Percentiles rank a stretch among this genome's conserved stretches.
These are phyloP conservation scores for Regulus satrapa DNA, from an alignment of 2,113 vertebrate species.

Conservation along the genomic window DNA sequence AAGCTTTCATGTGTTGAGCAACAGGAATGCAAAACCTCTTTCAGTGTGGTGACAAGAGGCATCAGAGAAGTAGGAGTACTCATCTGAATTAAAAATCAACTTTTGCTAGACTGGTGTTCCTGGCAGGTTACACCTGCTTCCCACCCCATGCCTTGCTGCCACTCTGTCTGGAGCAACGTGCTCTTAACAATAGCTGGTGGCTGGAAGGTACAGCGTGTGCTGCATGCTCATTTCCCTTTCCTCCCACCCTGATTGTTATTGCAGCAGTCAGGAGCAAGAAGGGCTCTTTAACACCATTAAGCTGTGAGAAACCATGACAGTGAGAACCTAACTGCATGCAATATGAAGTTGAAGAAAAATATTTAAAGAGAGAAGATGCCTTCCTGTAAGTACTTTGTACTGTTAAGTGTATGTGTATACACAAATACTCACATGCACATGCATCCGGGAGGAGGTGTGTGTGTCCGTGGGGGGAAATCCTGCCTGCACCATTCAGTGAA, in stretches of 20 bases:
- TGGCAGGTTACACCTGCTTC: slow-evolving; percentile 55
- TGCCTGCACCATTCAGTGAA: neutral
- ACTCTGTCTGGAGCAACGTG: slow-evolving; percentile 53
- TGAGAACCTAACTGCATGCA: neutral
- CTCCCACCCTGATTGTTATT: slow-evolving; percentile 60
- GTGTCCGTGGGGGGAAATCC: neutral
- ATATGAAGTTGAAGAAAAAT: neutral
- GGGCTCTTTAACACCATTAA: slow-evolving; percentile 27
- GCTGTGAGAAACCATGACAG: slow-evolving; percentile 15
- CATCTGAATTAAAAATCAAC: neutral
- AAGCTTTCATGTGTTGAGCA: neutral
- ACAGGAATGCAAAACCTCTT: neutral
- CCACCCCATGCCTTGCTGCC: slow-evolving; percentile 56
- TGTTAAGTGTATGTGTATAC: neutral
- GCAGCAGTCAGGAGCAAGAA: neutral
- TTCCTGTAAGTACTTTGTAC: slow-evolving; percentile 5
- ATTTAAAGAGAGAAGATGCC: neutral
- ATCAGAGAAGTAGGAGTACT: neutral
- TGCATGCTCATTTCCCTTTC: slow-evolving; percentile 71
- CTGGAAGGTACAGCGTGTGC: slow-evolving; percentile 72
- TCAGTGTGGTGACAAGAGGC: neutral
- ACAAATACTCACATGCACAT: neutral
- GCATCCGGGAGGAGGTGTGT: neutral
- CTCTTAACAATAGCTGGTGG: slow-evolving; percentile 75
- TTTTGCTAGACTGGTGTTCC: slow-evolving; percentile 27